Evolutionary conservation across 2,113 vertebrate genomes (phyloP).

Genomic region (Aptenodytes forsteri): DNA sequence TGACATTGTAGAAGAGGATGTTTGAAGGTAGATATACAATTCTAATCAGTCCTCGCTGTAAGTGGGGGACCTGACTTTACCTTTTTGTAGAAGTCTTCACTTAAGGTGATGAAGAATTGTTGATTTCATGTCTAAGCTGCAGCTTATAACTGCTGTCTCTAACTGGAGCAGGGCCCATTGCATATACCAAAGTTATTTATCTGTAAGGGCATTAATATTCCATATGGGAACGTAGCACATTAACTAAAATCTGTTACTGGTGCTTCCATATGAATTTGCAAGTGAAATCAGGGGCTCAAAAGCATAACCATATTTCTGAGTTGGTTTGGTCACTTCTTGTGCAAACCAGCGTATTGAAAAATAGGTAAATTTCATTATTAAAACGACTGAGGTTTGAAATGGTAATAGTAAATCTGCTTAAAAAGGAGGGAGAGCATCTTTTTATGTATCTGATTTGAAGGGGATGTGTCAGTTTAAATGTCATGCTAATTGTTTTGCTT

Average conservation of each 20-base stretch:
- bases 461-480: background rate
- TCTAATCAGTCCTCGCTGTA: background rate
- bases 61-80: background rate
- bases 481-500: background rate
- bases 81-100: background rate
- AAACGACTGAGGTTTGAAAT: background rate
- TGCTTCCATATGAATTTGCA: background rate
- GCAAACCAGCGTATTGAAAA: background rate
- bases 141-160: background rate
- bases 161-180: background rate
- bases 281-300: background rate
- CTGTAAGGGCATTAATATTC: background rate
- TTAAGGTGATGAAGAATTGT: background rate
- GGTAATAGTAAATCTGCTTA: background rate
- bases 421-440: background rate
- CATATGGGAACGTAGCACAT: accelerated
- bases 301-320: background rate
- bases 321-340: background rate
- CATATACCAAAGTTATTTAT: background rate
- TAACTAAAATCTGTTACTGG: background rate
- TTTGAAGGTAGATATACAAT: background rate
- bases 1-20: background rate
- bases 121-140: background rate
- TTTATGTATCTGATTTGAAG: background rate
- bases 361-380: background rate